Evolutionary conservation across 2,888 invertebrate genomes (phyloP).

Genomic region (Sarcophaga carnaria): DNA sequence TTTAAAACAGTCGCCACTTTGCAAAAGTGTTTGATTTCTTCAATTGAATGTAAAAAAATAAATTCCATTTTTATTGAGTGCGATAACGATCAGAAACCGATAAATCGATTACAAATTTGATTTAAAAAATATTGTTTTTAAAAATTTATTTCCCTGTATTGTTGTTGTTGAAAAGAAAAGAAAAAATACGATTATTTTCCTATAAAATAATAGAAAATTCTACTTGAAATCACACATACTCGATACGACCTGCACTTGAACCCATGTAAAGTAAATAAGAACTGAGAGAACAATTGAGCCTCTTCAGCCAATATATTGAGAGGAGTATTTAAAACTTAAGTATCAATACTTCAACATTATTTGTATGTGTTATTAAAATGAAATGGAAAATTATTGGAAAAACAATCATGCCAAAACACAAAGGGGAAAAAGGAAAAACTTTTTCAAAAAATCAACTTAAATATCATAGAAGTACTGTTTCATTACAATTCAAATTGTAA

Average conservation of each 20-base stretch:
- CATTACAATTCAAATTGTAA: too few species aligned
- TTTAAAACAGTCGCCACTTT: too few species aligned
- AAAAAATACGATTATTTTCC: not conserved
- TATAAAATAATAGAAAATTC: not conserved
- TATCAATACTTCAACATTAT: too few species aligned
- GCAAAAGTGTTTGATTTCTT: too few species aligned
- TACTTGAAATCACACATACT: not conserved
- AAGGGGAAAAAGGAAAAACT: constrained; percentile 27
- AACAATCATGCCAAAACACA: constrained; percentile 3
- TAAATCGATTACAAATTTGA: too few species aligned
- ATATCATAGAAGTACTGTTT: constrained; percentile 29
- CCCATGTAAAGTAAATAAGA: not conserved
- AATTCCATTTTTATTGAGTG: too few species aligned
- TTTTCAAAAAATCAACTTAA: constrained; percentile 46
- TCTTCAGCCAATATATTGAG: not conserved
- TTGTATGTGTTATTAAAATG: constrained; percentile 20
- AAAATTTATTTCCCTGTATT: too few species aligned
- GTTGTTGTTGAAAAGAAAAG: too few species aligned
- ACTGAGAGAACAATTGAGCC: not conserved
- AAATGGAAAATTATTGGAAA: constrained; percentile 13
- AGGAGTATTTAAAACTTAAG: not conserved
- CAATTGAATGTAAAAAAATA: too few species aligned
- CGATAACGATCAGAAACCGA: too few species aligned
- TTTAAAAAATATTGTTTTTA: too few species aligned
- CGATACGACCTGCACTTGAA: not conserved